These are phyloP conservation scores for Tenthredo livida DNA, from an alignment of 2,888 invertebrate genomes.

Conservation along the genomic window DNA sequence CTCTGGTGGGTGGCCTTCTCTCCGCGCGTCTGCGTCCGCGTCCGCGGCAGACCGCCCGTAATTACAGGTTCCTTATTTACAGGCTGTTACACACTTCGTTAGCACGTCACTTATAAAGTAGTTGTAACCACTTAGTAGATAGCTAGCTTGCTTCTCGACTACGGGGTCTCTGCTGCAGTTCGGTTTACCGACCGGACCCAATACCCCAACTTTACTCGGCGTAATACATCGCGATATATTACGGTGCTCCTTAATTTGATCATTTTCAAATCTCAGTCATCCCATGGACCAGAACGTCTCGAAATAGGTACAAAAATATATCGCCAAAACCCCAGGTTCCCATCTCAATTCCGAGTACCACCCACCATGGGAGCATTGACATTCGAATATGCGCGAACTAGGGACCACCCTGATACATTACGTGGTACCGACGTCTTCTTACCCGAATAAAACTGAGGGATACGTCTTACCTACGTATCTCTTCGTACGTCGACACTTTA, in stretches of 20 bases:
- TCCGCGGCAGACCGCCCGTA: constrained; percentile 71
- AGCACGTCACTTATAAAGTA: constrained; percentile 75
- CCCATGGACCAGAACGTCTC: neutral
- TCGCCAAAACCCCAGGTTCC: too few species aligned
- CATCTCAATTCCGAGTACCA: too few species aligned
- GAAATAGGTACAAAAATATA: too few species aligned
- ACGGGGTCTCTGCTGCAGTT: neutral
- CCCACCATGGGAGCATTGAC: neutral
- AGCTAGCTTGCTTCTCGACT: constrained; percentile 11
- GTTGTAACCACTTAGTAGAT: constrained; percentile 65
- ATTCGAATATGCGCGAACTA: neutral
- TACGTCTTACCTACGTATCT: neutral
- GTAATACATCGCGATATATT: neutral
- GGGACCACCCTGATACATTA: too few species aligned
- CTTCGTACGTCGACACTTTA: neutral
- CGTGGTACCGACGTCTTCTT: too few species aligned
- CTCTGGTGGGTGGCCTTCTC: constrained; percentile 70
- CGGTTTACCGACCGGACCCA: neutral
- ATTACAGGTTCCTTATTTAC: constrained; percentile 77
- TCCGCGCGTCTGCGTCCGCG: constrained; percentile 64
- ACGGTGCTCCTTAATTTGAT: neutral
- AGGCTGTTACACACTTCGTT: constrained; percentile 77
- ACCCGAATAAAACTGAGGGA: neutral
- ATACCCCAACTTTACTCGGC: constrained; percentile 6
- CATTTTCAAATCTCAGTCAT: too few species aligned